These are phyloP conservation scores for Salarias fasciatus DNA, from an alignment of 2,797 vertebrate genomes.

Conservation along the genomic window DNA sequence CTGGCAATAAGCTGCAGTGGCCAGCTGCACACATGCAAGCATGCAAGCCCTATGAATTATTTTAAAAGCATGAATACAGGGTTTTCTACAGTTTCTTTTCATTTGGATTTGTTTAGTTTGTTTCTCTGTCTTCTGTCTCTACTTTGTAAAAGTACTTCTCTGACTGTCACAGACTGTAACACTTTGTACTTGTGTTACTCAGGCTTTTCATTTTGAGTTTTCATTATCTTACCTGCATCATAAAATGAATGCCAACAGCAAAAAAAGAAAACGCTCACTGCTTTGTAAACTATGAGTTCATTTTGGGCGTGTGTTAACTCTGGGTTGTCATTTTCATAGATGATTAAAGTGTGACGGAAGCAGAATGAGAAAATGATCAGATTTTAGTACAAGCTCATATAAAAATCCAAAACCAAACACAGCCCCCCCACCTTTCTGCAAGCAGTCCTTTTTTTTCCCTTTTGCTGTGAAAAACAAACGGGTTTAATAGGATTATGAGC, in stretches of 20 bases:
- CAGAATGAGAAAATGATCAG: not conserved
- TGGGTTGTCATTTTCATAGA: too few relatives aligned
- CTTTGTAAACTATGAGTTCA: constrained; percentile 1
- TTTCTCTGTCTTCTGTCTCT: not conserved
- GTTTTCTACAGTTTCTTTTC: too few relatives aligned
- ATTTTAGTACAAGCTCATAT: not conserved
- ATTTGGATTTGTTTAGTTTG: not conserved
- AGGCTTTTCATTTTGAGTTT: constrained; percentile 6
- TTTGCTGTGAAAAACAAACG: too few relatives aligned
- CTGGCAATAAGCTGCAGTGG: too few relatives aligned
- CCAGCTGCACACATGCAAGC: too few relatives aligned
- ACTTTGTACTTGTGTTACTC: not conserved
- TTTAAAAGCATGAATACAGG: not conserved
- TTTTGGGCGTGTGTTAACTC: too few relatives aligned
- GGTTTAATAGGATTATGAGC: too few relatives aligned
- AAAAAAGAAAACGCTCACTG: not conserved
- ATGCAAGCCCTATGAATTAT: too few relatives aligned
- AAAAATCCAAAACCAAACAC: not conserved
- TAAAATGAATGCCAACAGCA: constrained; percentile 7
- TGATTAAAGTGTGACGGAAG: too few relatives aligned
- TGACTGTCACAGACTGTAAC: not conserved
- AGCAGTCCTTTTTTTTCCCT: not conserved
- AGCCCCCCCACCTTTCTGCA: not conserved
- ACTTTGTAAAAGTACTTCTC: not conserved
- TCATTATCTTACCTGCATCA: constrained; percentile 11